Percentiles rank a stretch among this genome's conserved stretches.
These are phyloP conservation scores for Nymphalis io DNA, from an alignment of 1,140 invertebrate genomes.

Conservation along the genomic window DNA sequence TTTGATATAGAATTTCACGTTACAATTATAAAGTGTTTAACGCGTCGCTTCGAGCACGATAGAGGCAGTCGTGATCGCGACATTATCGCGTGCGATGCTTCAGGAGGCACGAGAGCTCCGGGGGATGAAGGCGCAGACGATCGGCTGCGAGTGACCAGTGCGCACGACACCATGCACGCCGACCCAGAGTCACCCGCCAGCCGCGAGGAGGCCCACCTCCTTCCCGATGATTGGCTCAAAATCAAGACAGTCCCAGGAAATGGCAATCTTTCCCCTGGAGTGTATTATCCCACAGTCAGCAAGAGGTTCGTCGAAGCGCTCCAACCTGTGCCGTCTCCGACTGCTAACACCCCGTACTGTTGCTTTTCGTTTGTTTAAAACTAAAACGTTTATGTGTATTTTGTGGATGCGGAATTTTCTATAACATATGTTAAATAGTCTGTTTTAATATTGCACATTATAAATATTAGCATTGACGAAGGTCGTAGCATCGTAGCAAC, in stretches of 20 bases:
- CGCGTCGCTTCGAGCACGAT: conserved; percentile 60
- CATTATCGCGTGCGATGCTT: conserved; percentile 77
- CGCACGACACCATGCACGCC: conserved; percentile 70
- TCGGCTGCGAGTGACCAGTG: conserved; percentile 62
- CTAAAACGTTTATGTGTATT: conserved; percentile 40
- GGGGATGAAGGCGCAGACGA: conserved; percentile 69
- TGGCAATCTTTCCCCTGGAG: conserved; percentile 75
- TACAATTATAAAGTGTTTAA: conserved; percentile 77
- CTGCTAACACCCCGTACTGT: conserved; percentile 67
- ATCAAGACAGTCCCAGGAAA: conserved; percentile 68
- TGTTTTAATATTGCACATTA: conserved; percentile 56
- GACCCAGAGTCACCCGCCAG: conserved; percentile 76
- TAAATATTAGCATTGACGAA: conserved; percentile 70
- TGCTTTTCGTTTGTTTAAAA: conserved; percentile 60
- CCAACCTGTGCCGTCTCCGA: conserved; percentile 61
- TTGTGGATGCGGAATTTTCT: conserved; percentile 28
- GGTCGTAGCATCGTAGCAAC: conserved; percentile 52
- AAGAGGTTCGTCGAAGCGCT: conserved; percentile 71
- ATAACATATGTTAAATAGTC: conserved; percentile 31
- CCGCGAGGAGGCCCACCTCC: conserved; percentile 74
- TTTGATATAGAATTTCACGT: conserved; percentile 71
- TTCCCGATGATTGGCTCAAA: conserved; percentile 77
- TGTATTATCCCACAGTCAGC: conserved; percentile 75
- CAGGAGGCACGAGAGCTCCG: conserved; percentile 60
- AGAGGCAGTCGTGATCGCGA: conserved; percentile 72